Base-by-base conservation (phyloP, 2,113 vertebrate species). In the Terrapene triunguis region DNA sequence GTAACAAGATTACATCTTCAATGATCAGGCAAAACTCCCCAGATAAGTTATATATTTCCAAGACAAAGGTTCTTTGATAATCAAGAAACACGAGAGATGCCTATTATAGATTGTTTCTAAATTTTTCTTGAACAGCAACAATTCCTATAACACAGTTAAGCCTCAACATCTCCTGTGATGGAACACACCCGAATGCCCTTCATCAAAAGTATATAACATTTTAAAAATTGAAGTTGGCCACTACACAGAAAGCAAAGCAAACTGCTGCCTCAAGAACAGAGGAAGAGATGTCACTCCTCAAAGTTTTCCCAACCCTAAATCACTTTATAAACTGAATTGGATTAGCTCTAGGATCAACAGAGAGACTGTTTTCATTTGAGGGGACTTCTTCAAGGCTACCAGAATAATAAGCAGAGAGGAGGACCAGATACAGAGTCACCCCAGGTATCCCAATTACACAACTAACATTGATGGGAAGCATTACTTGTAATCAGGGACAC, bases 341-440 rank as follows among this genome's bases (percentile, higher is more conserved):
- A 54, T 54, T 22, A 54, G 53, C 55, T 5, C 10, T 57, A 57
- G 10, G 55, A 57, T 24, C 25, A 57, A 57, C 10, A 57, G 55
- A 57, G 25, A 25, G 10, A 27, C 50, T 2, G 25, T n/a, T 21
- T 69, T 17, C 65, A n/a, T n/a, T 35, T n/a, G 17, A 17, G 35
- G 16, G 32, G 7, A 32, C 35, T n/a, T 69, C 35, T 19, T n/a
- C 32, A 69, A 35, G 55, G 55, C 25, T 35, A 35, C 6, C 14
- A 32, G 10, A 19, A 2, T 21, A 24, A 54, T 3, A 25, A 47
- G 4, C 0, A 0, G 1, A 29, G 85, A 42, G 53, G 4, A 2
- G 24, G 35, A 13, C 6, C 1, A 0, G 44, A n/a, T 32, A 88
- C 21, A 54, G 53, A 54, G 19, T 2, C 47, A 32, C 51, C 5